phyloP scores from a whole-genome alignment of 1,140 invertebrate species.

The Charaxes varanes region DNA sequence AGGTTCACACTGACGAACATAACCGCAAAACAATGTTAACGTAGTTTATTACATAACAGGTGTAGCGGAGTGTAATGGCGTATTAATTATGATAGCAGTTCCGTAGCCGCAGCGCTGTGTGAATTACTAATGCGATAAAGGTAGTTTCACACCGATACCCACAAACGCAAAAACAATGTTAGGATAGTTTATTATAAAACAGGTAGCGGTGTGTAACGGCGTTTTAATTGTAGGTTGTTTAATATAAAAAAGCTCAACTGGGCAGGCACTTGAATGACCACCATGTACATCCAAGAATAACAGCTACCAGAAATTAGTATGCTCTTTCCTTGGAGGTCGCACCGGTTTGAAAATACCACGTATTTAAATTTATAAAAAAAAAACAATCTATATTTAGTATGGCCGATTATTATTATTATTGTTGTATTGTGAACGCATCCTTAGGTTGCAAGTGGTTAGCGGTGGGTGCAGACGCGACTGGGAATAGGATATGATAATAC shows the following conservation, averaged over 20 bases:
- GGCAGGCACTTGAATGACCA: no score
- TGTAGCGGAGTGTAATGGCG: constrained; percentile 22
- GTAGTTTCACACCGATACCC: constrained; percentile 5
- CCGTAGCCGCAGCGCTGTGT: constrained; percentile 15
- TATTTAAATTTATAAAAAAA: no score
- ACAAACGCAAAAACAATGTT: not conserved
- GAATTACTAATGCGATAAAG: constrained; percentile 23
- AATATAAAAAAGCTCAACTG: no score
- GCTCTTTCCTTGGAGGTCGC: no score
- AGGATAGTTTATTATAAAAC: constrained; percentile 21
- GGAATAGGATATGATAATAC: constrained; percentile 60
- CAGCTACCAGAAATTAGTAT: no score
- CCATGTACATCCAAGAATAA: no score
- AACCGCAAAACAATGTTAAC: not conserved
- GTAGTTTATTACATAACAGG: constrained; percentile 22
- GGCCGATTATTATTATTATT: no score
- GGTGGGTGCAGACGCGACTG: constrained; percentile 27
- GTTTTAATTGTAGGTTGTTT: constrained; percentile 32
- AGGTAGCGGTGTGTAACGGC: constrained; percentile 21
- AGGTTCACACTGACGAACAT: constrained; percentile 7
- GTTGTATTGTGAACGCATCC: constrained; percentile 15
- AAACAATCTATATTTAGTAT: no score
- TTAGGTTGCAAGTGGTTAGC: constrained; percentile 18
- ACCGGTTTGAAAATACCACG: no score
- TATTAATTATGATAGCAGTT: constrained; percentile 24